Evolutionary conservation across 1,140 invertebrate species (phyloP).

Genomic region (Choristoneura fumiferana): DNA sequence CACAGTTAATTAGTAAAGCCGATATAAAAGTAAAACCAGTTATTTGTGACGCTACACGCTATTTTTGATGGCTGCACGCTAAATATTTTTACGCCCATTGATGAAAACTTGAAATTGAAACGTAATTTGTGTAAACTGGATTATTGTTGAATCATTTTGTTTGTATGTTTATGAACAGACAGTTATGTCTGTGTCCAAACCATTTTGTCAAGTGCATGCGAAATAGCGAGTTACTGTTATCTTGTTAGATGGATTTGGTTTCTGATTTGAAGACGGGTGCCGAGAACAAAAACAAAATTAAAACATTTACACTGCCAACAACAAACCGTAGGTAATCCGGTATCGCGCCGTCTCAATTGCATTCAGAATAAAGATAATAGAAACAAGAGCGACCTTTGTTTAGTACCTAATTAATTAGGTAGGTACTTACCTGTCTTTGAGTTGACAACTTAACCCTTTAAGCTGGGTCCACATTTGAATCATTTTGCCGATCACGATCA

Average conservation of each 20-base stretch:
- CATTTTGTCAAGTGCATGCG: slow-evolving; percentile 11
- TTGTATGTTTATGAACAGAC: slow-evolving; percentile 12
- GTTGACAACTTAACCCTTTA: too few species aligned
- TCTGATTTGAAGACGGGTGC: not conserved
- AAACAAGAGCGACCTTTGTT: too few species aligned
- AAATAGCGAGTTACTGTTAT: slow-evolving; percentile 16
- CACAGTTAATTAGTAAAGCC: slow-evolving; percentile 31
- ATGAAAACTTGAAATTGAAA: slow-evolving; percentile 11
- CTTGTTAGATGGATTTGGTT: not conserved
- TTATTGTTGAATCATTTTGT: slow-evolving; percentile 16
- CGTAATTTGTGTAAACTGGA: slow-evolving; percentile 18
- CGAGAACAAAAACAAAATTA: not conserved
- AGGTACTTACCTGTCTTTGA: too few species aligned
- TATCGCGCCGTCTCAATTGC: too few species aligned
- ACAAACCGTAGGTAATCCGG: too few species aligned
- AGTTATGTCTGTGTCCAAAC: not conserved
- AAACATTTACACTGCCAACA: not conserved
- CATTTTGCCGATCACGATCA: too few species aligned
- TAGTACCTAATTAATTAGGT: too few species aligned
- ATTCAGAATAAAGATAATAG: too few species aligned
- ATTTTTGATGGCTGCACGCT: slow-evolving; percentile 6
- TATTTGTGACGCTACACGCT: not conserved
- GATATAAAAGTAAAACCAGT: slow-evolving; percentile 16
- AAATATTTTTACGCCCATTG: slow-evolving; percentile 13
- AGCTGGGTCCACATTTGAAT: too few species aligned